These are phyloP conservation scores for Todus mexicanus DNA, from an alignment of 2,797 vertebrate genomes.

Conservation along the genomic window DNA sequence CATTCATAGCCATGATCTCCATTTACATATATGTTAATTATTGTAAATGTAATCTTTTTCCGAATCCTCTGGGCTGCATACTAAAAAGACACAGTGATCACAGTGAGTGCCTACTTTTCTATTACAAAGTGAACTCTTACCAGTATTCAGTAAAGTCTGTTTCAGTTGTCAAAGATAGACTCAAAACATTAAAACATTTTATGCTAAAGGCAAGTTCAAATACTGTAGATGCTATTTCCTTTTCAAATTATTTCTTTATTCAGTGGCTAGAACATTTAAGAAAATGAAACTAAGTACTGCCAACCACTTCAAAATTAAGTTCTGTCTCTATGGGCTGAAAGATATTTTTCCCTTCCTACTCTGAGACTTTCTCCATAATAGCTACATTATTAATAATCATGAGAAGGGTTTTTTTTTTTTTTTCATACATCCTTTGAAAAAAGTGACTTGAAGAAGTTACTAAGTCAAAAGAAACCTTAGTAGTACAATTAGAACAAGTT, in stretches of 20 bases:
- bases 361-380: constrained; percentile 39
- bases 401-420: constrained; percentile 37
- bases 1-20: constrained; percentile 86
- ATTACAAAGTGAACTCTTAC: constrained; percentile 75
- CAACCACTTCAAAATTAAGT: constrained; percentile 43
- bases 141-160: constrained; percentile 65
- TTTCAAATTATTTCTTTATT: constrained; percentile 69
- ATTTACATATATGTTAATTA: constrained; percentile 90
- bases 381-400: constrained; percentile 53
- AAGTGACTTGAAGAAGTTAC: constrained; percentile 47
- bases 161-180: constrained; percentile 63
- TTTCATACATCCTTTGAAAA: constrained; percentile 57
- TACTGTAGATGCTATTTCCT: constrained; percentile 54
- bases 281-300: constrained; percentile 53
- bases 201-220: constrained; percentile 70
- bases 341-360: constrained; percentile 32
- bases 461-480: constrained; percentile 61
- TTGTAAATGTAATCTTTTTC: constrained; percentile 85
- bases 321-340: constrained; percentile 19
- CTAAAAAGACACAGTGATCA: constrained; percentile 82
- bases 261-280: constrained; percentile 43
- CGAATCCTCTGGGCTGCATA: constrained; percentile 84
- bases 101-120: constrained; percentile 74
- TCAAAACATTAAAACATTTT: constrained; percentile 72
- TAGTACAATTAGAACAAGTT: constrained; percentile 69